A percentile compares a stretch with the other conserved stretches of the same genome.
phyloP scores from a whole-genome alignment of 1,140 invertebrate genomes.

The Ips nitidus region DNA sequence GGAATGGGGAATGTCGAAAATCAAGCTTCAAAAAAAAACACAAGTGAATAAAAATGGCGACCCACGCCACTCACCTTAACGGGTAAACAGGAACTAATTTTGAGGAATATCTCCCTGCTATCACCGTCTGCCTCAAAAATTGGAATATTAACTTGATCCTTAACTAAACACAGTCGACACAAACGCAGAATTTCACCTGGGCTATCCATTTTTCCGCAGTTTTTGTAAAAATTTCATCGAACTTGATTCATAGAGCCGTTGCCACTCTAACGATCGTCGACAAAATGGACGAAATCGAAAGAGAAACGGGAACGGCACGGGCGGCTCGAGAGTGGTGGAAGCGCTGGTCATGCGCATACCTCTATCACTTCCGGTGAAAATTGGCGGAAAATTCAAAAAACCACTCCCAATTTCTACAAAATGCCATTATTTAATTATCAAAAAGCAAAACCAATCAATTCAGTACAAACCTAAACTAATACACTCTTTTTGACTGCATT shows the following conservation, averaged over 20 bases:
- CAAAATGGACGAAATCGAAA: slow-evolving; percentile 35
- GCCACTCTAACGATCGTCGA: slow-evolving; percentile 22
- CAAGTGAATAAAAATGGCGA: slow-evolving; percentile 51
- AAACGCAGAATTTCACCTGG: slow-evolving; percentile 56
- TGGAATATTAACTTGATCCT: slow-evolving; percentile 59
- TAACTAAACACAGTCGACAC: slow-evolving; percentile 62
- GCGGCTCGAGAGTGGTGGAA: no score
- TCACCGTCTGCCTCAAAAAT: slow-evolving; percentile 61
- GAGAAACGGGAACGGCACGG: no score
- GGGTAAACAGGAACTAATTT: slow-evolving; percentile 61
- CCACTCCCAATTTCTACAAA: no score
- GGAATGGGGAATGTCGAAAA: slow-evolving; percentile 44
- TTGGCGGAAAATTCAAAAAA: no score
- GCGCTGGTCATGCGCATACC: no score
- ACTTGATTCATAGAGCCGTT: slow-evolving; percentile 29
- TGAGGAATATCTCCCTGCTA: slow-evolving; percentile 59
- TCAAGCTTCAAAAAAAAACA: slow-evolving; percentile 38
- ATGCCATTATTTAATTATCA: no score
- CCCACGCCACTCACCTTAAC: slow-evolving; percentile 60
- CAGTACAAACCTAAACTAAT: no score
- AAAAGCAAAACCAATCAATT: no score
- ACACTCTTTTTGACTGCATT: no score
- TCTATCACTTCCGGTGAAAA: no score
- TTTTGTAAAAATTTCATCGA: slow-evolving; percentile 41
- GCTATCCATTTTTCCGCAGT: slow-evolving; percentile 42